A percentile compares a stretch with the other conserved stretches of the same genome.
Evolutionary conservation across 2,113 vertebrate species (phyloP).

Genomic region (Oceanodroma tethys): DNA sequence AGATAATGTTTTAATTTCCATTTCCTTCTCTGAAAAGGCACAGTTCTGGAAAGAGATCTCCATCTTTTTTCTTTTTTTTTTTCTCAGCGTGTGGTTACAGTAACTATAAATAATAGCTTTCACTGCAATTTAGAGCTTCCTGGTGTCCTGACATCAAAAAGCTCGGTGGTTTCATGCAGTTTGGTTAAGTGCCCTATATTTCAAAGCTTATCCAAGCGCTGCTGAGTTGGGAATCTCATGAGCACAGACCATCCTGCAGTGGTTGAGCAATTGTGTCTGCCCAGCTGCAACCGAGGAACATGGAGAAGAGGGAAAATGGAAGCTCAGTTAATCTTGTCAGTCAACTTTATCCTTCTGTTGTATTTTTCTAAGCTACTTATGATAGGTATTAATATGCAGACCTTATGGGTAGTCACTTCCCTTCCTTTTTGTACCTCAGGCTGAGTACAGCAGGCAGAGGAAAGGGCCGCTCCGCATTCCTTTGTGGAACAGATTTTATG

Average conservation of each 20-base stretch:
- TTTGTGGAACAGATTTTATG: neutral
- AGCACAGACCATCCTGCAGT: neutral
- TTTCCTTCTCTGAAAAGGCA: neutral
- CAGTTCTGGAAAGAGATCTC: neutral
- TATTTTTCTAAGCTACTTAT: neutral
- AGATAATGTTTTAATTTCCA: neutral
- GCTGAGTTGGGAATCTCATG: neutral
- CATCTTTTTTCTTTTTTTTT: neutral
- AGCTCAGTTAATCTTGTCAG: neutral
- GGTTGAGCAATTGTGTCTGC: neutral
- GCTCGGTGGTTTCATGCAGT: neutral
- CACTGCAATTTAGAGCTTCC: neutral
- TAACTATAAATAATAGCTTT: neutral
- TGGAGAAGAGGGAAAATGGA: neutral
- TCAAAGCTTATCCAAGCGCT: neutral
- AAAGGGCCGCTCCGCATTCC: neutral
- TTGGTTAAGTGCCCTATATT: neutral
- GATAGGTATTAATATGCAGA: neutral
- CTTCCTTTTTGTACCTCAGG: neutral
- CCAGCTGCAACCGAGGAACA: accelerated
- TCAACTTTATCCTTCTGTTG: neutral
- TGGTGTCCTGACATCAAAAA: neutral
- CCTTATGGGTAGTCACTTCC: neutral
- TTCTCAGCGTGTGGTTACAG: neutral
- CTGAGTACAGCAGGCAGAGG: neutral